Base-by-base conservation (phyloP, 2,888 invertebrate species). In the Drosophila testacea region DNA sequence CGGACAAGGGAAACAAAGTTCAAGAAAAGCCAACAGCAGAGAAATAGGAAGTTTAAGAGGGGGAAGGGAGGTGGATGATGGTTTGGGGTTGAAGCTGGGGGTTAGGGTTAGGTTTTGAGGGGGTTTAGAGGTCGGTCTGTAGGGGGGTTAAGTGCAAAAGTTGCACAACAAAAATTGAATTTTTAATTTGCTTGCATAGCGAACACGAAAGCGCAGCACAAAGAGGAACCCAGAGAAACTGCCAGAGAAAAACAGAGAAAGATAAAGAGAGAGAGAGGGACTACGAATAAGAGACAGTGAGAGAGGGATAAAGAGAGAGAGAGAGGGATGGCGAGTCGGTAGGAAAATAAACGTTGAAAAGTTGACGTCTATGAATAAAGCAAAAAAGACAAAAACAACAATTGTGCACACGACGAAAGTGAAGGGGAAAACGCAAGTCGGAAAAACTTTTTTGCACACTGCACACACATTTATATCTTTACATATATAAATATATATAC, bases 121-220 rank as follows among this genome's bases (percentile, higher is more conserved):
- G 6, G 11, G 30, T 28, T n/a, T 9, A 30, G 39, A 28, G 9
- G 39, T 48, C 4, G 9, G 11, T 16, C 16, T 16, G 16, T 16
- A 16, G 32, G 52, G 32, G 46, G 67, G 42, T 61, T 61, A 71
- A 79, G 80, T 77, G 70, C 80, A 79, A 71, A 66, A 80, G 80
- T 79, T 82, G 66, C 66, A 79, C 68, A 80, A 77, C 77, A 74
- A 79, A 80, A 82, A 80, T 73, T 65, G 73, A 68, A 82, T 79
- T 82, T 80, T 79, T 80, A 82, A 82, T 79, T 82, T 77, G 67
- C 66, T 65, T 63, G 63, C 70, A 70, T 41, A 34, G 56, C 44
- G 44, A 52, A 61, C 39, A 57, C 27, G 50, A 60, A 63, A 55
- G 44, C 51, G 46, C 59, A 65, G 44, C 56, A 42, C 47, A 72